Conservation (phyloP, 2,113 vertebrate genomes). For the Strix uralensis region DNA sequence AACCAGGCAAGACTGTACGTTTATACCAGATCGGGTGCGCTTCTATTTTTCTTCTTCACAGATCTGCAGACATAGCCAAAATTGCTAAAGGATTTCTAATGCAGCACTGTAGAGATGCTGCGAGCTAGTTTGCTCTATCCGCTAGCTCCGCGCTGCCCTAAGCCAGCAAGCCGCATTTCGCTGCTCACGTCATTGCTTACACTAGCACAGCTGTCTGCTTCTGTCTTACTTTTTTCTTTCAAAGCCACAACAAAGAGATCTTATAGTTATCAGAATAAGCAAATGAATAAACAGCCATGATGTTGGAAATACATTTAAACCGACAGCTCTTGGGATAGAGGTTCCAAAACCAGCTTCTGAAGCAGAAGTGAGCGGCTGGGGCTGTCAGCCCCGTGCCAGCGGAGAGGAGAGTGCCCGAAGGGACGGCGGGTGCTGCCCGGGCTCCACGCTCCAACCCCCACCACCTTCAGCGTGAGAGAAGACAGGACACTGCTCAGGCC, state of each 20-base stretch:
- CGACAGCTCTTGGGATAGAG: neutral
- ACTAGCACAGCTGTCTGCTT: neutral
- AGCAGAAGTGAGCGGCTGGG: rapidly evolving
- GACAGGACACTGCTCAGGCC: neutral
- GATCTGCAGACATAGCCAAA: neutral
- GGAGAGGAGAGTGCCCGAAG: rapidly evolving
- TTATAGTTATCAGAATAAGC: neutral
- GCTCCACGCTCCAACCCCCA: neutral
- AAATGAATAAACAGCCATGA: rapidly evolving
- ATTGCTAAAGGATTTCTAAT: neutral
- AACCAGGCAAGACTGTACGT: neutral
- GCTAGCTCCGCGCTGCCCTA: neutral
- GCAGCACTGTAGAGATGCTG: neutral
- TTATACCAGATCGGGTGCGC: neutral
- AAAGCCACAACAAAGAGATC: neutral
- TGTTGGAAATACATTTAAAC: neutral
- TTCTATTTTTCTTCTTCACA: neutral
- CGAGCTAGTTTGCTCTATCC: neutral
- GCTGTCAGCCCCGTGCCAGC: rapidly evolving
- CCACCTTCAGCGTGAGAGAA: rapidly evolving
- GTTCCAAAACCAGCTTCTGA: neutral
- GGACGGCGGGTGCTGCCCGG: rapidly evolving
- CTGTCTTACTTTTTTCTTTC: too few species aligned
- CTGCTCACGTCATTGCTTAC: neutral
- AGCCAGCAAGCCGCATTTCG: rapidly evolving